Percentiles rank a stretch among this genome's conserved stretches.
phyloP scores from a whole-genome alignment of 2,888 invertebrate species.

The Eremobia ochroleuca region DNA sequence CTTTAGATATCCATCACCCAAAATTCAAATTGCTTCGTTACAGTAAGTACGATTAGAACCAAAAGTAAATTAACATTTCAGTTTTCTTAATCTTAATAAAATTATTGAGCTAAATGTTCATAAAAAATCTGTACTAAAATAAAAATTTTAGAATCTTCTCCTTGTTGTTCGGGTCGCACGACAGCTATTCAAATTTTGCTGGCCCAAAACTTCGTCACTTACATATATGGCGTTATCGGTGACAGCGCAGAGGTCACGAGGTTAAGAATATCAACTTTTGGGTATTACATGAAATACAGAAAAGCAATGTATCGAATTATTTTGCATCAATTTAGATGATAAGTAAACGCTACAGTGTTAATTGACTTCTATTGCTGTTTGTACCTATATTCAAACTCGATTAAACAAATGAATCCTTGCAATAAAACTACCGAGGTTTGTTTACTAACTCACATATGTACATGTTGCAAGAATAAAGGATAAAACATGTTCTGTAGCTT shows the following conservation, averaged over 20 bases:
- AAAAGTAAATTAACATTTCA: background rate
- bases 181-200: background rate
- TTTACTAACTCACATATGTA: slow-evolving; percentile 1
- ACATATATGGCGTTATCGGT: no score
- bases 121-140: background rate
- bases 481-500: slow-evolving; percentile 17
- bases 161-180: background rate
- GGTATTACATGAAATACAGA: background rate
- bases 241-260: no score
- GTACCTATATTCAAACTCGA: background rate
- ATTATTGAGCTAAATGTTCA: background rate
- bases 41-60: background rate
- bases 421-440: background rate
- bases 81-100: no score
- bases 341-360: background rate
- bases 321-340: background rate
- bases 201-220: no score
- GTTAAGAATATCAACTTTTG: background rate
- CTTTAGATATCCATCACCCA: slow-evolving; percentile 15
- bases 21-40: slow-evolving; percentile 3
- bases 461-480: slow-evolving; percentile 21
- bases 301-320: background rate
- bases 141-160: background rate
- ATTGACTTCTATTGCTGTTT: background rate
- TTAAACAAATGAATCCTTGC: background rate